Base-by-base conservation (phyloP, 2,797 vertebrate species). In the Cossypha heuglini region DNA sequence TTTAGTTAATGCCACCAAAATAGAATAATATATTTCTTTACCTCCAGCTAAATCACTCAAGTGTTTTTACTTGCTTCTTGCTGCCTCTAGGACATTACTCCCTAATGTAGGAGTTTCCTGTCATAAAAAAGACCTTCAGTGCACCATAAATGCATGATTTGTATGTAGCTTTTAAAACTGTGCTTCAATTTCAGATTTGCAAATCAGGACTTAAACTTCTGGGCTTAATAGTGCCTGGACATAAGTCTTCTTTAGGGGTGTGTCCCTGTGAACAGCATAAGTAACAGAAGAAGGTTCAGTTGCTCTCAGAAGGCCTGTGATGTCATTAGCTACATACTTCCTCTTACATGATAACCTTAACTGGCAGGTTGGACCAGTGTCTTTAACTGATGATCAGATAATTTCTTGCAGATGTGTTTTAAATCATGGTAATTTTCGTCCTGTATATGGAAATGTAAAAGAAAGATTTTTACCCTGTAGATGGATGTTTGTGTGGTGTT, bases 61-160 rank as follows among this genome's bases (percentile, higher is more conserved):
- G 15, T 85, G 29, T 51, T 78, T 86, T 78, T 55, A n/a, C 19
- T 86, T 83, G 35, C 35, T 72, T 89, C 45, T 80, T 75, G 22
- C 64, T 75, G 21, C 46, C 17, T 80, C 54, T 5, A 3, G 35
- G 28, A 35, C 5, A 9, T 54, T 40, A 35, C 19, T 87, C 24
- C 9, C 29, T 31, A 18, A 38, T 57, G 26, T 1, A 51, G 42
- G 20, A 73, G 55, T 52, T 38, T 19, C 8, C 18, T 66, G n/a
- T 3, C 20, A 20, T 7, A 28, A 31, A 25, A 48, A 33, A 35
- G 25, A 49, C 72, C 25, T 86, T n/a, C 48, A 42, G 8, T 61
- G 28, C 35, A n/a, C 37, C 49, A 45, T 33, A 81, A 37, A 35
- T 43, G 22, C 16, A 1, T 10, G 4, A 64, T 21, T 54, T 83